These are phyloP conservation scores for Nipponia nippon DNA, from an alignment of 2,113 vertebrate genomes.

Conservation along the genomic window DNA sequence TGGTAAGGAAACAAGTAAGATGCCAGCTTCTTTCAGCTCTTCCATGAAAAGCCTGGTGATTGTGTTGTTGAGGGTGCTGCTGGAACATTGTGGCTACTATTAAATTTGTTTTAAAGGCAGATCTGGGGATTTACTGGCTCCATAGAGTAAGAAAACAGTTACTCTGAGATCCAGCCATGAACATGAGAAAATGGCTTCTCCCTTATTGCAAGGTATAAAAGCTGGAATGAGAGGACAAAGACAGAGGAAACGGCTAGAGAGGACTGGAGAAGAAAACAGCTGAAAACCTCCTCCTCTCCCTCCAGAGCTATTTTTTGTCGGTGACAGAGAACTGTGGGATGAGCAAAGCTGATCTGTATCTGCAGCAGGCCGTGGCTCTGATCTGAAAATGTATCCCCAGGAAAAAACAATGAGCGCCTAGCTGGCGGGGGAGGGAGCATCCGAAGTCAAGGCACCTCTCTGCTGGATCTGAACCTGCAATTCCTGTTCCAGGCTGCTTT, in stretches of 20 bases:
- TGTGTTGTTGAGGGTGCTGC: not conserved
- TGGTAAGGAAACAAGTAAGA: not conserved
- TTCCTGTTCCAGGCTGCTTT: not conserved
- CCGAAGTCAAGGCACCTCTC: not conserved
- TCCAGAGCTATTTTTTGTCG: constrained; percentile 55
- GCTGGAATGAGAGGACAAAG: not conserved
- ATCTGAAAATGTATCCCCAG: not conserved
- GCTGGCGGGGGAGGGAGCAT: not conserved
- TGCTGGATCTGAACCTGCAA: not conserved
- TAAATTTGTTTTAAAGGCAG: not conserved
- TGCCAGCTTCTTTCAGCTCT: not conserved
- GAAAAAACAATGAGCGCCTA: not conserved
- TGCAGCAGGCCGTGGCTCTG: not conserved
- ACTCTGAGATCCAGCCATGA: not conserved
- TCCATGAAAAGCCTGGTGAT: not conserved
- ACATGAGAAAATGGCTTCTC: constrained; percentile 14
- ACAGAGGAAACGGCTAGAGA: not conserved
- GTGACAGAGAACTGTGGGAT: constrained; percentile 32
- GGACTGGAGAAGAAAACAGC: not conserved
- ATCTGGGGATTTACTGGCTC: not conserved
- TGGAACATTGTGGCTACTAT: not conserved
- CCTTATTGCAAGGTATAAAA: not conserved
- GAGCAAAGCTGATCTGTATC: constrained; percentile 53
- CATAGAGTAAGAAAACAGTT: not conserved
- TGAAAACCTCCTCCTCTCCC: constrained; percentile 39